Conservation (phyloP, 2,888 invertebrate species). For the Cryptus viduatorius region DNA sequence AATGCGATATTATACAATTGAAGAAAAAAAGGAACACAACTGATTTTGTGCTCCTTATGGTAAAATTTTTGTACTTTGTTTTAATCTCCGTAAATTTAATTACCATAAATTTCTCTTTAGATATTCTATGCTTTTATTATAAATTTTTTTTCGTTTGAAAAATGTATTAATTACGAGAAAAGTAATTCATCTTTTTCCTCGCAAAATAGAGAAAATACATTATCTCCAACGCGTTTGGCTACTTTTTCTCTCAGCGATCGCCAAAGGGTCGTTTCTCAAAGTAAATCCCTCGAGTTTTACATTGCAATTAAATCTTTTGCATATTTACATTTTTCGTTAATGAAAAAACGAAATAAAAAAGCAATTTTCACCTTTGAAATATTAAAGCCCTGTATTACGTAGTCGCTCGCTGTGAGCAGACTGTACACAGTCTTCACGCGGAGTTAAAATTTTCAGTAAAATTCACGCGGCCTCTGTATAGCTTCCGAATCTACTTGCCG, state of each 20-base stretch:
- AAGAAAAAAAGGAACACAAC: neutral
- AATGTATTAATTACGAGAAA: neutral
- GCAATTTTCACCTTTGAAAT: neutral
- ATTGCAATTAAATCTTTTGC: neutral
- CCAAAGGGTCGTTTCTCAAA: neutral
- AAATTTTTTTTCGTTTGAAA: neutral
- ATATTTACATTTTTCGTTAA: neutral
- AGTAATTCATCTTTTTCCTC: neutral
- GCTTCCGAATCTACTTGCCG: neutral
- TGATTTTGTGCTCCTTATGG: neutral
- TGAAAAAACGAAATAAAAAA: slow-evolving; percentile 1
- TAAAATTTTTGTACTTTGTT: neutral
- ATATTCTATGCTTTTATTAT: neutral
- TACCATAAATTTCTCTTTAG: neutral
- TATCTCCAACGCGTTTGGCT: too few species aligned
- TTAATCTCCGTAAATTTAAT: neutral
- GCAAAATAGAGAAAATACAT: too few species aligned
- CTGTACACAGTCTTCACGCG: neutral
- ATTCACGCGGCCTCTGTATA: neutral
- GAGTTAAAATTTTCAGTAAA: slow-evolving; percentile 1
- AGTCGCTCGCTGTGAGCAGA: neutral
- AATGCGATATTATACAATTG: too few species aligned
- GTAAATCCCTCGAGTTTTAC: neutral
- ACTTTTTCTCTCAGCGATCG: neutral
- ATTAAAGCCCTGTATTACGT: neutral